A percentile compares a stretch with the other conserved stretches of the same genome.
These are phyloP conservation scores for Nineta flava DNA, from an alignment of 2,888 invertebrate genomes.

Conservation along the genomic window DNA sequence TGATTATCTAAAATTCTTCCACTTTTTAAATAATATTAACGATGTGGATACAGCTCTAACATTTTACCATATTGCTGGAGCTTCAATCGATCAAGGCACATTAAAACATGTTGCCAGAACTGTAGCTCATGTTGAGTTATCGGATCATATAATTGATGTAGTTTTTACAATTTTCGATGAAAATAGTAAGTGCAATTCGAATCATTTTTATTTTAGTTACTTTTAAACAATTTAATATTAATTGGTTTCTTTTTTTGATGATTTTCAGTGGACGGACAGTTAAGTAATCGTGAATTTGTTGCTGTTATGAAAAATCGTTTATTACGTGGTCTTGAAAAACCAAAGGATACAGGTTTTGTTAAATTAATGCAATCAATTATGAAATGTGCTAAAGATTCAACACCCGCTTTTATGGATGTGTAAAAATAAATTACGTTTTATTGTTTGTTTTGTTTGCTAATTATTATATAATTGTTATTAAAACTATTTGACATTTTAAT, in stretches of 20 bases:
- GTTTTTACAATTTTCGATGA: conserved; percentile 98
- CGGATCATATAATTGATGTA: conserved; percentile 90
- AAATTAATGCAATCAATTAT: conserved; percentile 80
- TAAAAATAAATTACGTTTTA: conserved; percentile 19
- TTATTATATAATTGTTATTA: no score
- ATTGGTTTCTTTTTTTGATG: conserved; percentile 8
- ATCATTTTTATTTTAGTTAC: not conserved
- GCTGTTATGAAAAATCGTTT: conserved; percentile 97
- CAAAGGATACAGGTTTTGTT: conserved; percentile 95
- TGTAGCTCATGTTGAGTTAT: conserved; percentile 84
- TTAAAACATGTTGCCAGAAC: conserved; percentile 91
- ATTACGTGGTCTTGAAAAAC: conserved; percentile 87
- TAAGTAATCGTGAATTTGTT: conserved; percentile 97
- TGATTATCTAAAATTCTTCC: conserved; percentile 90
- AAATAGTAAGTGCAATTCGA: conserved; percentile 57
- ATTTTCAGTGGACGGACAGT: conserved; percentile 76
- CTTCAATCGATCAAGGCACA: conserved; percentile 90
- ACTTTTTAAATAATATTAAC: conserved; percentile 91
- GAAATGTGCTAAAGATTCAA: conserved; percentile 78
- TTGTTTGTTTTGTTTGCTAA: not conserved
- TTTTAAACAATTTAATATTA: not conserved
- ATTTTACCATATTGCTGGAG: conserved; percentile 98
- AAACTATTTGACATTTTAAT: no score
- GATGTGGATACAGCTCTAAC: conserved; percentile 98
- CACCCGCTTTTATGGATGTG: conserved; percentile 54